Evolutionary conservation across 2,113 vertebrate species (phyloP).

Genomic region (Crocuta crocuta): DNA sequence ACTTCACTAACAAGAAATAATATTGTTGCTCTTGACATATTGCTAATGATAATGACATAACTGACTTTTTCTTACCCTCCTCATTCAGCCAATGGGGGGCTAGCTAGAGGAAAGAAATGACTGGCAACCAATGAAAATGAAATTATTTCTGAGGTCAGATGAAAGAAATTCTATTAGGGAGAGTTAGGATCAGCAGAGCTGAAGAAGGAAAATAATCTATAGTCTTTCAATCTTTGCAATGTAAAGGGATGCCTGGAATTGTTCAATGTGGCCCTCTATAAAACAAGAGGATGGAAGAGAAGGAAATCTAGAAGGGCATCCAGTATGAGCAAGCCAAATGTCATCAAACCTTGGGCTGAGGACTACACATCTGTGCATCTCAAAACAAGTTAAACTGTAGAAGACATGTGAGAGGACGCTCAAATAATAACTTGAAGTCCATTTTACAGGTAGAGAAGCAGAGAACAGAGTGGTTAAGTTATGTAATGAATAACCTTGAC

Average conservation of each 20-base stretch:
- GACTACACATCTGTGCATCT: constrained; percentile 1
- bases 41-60: neutral
- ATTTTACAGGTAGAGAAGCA: constrained; percentile 26
- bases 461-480: constrained; percentile 9
- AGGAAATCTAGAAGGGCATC: neutral
- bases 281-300: constrained; percentile 28
- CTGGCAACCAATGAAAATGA: neutral
- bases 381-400: constrained; percentile 27
- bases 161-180: neutral
- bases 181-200: neutral
- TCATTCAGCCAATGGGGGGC: neutral
- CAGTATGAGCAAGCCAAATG: neutral
- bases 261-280: neutral
- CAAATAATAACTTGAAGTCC: constrained; percentile 48
- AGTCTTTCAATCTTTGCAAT: constrained; percentile 1
- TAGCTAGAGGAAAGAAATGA: constrained; percentile 16
- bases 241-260: neutral
- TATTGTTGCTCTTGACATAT: constrained; percentile 4
- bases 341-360: constrained; percentile 14
- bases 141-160: constrained; percentile 50
- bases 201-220: neutral
- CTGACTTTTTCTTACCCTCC: neutral
- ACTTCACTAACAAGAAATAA: constrained; percentile 58
- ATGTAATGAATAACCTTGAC: constrained; percentile 37
- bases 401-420: neutral